Evolutionary conservation across 2,888 invertebrate species (phyloP).

Genomic region (Drosophila colorata): DNA sequence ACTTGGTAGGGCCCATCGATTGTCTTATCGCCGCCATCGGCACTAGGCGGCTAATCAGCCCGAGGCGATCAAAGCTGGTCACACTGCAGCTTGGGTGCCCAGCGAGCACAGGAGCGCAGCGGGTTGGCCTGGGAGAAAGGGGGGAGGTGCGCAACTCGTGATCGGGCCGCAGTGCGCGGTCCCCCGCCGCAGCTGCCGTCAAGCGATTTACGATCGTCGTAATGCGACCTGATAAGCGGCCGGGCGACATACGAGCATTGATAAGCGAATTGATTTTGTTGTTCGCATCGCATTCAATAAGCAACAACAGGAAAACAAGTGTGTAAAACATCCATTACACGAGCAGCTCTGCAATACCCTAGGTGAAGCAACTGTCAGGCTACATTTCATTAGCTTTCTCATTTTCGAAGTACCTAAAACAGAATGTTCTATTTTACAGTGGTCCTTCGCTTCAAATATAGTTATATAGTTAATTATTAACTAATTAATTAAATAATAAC

Average conservation of each 20-base stretch:
- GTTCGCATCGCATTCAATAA: conserved; percentile 22
- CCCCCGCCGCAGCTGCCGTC: background rate
- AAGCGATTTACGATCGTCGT: conserved; percentile 45
- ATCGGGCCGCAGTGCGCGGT: conserved; percentile 13
- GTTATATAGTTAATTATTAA: too few species aligned
- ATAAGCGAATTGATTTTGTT: conserved; percentile 41
- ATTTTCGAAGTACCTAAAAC: too few species aligned
- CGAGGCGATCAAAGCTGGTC: conserved; percentile 20
- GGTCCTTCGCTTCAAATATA: too few species aligned
- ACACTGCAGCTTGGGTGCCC: background rate
- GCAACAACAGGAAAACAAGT: conserved; percentile 28
- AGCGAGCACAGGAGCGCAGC: conserved; percentile 1
- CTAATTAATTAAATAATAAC: too few species aligned
- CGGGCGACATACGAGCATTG: conserved; percentile 16
- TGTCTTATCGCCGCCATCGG: conserved; percentile 27
- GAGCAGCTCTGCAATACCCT: conserved; percentile 21
- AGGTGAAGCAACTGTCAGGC: background rate
- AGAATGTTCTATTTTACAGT: too few species aligned
- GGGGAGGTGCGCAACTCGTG: conserved; percentile 44
- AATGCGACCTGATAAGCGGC: conserved; percentile 43
- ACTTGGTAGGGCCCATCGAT: conserved; percentile 28
- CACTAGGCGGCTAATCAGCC: conserved; percentile 16
- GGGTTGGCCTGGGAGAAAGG: background rate
- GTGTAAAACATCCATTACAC: conserved; percentile 34
- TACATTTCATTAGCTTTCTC: too few species aligned